These are phyloP conservation scores for Ianthella basta DNA, from an alignment of 37 sponge, comb jelly and placozoan genomes.

Conservation along the genomic window DNA sequence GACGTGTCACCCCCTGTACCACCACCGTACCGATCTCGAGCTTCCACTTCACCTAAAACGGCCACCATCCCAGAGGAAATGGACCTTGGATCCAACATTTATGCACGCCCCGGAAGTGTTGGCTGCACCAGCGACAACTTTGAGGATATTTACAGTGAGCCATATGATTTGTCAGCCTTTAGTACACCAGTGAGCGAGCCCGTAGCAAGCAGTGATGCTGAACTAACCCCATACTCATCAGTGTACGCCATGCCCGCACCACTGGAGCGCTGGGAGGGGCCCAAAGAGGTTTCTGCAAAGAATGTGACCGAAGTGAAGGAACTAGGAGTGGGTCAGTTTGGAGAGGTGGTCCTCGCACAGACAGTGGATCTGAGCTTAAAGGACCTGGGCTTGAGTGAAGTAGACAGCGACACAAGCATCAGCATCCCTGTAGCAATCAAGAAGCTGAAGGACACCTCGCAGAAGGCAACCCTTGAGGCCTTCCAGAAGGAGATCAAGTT, in stretches of 20 bases:
- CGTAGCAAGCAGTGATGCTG: conserved; percentile 2
- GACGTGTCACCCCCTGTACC: not conserved
- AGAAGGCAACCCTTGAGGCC: conserved; percentile 19
- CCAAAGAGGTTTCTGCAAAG: not conserved
- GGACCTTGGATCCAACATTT: conserved; percentile 12
- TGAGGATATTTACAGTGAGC: conserved; percentile 36
- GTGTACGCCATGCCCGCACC: conserved; percentile 63
- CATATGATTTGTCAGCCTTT: conserved; percentile 18
- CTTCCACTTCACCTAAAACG: not conserved
- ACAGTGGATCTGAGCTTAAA: conserved; percentile 54
- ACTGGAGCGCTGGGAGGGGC: conserved; percentile 9
- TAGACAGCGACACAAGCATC: not conserved
- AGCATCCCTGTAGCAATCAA: conserved; percentile 72
- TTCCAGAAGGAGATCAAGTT: conserved; percentile 87
- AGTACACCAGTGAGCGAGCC: too few relatives aligned
- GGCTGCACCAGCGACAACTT: not conserved
- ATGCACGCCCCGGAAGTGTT: not conserved
- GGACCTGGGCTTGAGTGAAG: conserved; percentile 57
- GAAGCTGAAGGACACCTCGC: conserved; percentile 51
- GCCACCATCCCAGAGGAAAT: not conserved
- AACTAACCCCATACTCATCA: conserved; percentile 53
- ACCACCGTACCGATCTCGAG: not conserved
- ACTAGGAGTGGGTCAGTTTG: conserved; percentile 82
- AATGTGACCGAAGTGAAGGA: conserved; percentile 43
- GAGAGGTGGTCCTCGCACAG: conserved; percentile 77